Percentiles rank a stretch among this genome's conserved stretches.
Conservation (phyloP, 2,113 vertebrate genomes). For the Melanotaenia duboulayi region DNA sequence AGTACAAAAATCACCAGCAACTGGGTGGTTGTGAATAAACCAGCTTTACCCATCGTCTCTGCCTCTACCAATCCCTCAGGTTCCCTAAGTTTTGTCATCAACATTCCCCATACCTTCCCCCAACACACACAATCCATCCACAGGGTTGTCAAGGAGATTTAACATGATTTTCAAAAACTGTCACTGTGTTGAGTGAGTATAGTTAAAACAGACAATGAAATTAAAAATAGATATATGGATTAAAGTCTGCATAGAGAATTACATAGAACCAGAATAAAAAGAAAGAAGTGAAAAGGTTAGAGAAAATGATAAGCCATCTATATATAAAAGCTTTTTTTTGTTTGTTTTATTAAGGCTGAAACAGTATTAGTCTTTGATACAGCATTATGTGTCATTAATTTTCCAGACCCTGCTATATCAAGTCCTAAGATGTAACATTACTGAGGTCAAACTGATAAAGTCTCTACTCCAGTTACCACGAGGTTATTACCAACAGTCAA, state of each 20-base stretch:
- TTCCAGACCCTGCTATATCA: constrained; percentile 12
- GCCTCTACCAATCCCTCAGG: constrained; percentile 33
- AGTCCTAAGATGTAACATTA: constrained; percentile 12
- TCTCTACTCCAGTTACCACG: not conserved
- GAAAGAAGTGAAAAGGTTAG: not conserved
- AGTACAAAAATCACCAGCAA: constrained; percentile 55
- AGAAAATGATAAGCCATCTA: not conserved
- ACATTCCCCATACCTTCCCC: constrained; percentile 27
- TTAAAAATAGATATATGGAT: constrained; percentile 75
- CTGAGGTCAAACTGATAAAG: not conserved
- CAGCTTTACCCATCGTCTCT: constrained; percentile 49
- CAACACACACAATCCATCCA: constrained; percentile 39
- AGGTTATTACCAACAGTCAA: no score
- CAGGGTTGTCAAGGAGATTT: constrained; percentile 81
- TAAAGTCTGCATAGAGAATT: constrained; percentile 29
- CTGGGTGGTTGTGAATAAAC: constrained; percentile 68
- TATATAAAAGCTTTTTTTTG: not conserved
- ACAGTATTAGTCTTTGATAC: not conserved
- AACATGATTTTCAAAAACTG: constrained; percentile 80
- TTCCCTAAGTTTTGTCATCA: constrained; percentile 38
- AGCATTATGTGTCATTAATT: constrained; percentile 15
- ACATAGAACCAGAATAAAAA: constrained; percentile 16
- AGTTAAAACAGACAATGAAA: constrained; percentile 59
- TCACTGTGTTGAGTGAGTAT: constrained; percentile 68
- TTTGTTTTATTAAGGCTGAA: not conserved